phyloP scores from a whole-genome alignment of 2,113 vertebrate genomes.

The Triplophysa tibetana region DNA sequence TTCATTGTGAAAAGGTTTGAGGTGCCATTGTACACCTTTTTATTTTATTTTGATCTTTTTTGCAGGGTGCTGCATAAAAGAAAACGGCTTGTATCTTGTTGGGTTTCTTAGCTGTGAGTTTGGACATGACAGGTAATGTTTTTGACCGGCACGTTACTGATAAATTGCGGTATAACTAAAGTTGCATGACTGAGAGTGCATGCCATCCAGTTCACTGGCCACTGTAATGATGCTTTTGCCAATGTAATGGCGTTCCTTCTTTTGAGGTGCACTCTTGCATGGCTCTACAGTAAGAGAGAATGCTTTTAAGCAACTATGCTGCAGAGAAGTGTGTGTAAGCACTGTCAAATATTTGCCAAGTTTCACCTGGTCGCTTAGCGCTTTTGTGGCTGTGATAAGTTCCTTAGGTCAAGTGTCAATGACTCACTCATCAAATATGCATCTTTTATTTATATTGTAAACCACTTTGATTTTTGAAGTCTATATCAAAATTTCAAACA shows the following conservation, averaged over 20 bases:
- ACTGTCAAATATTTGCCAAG: conserved; percentile 50
- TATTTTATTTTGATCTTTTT: not conserved
- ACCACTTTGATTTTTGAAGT: too few species aligned
- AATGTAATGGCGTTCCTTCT: conserved; percentile 26
- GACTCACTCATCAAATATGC: not conserved
- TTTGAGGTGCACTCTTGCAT: conserved; percentile 44
- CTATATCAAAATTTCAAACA: too few species aligned
- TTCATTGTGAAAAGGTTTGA: not conserved
- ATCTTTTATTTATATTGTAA: not conserved
- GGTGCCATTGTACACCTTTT: not conserved
- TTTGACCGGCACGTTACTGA: conserved; percentile 39
- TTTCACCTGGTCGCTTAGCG: conserved; percentile 33
- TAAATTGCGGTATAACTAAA: conserved; percentile 33
- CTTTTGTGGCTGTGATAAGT: not conserved
- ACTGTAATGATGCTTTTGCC: conserved; percentile 39
- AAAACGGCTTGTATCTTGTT: not conserved
- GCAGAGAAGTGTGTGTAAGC: conserved; percentile 45
- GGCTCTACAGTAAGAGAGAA: conserved; percentile 36
- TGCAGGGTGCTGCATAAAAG: too few species aligned
- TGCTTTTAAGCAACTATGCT: conserved; percentile 50
- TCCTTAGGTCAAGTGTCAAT: conserved; percentile 31
- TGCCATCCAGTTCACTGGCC: conserved; percentile 44
- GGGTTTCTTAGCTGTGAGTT: not conserved
- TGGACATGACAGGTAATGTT: not conserved
- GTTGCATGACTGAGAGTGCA: conserved; percentile 45